Evolutionary conservation across 1,140 invertebrate genomes (phyloP), one percentile per base, ranked within the genome.

Genomic region (Onthophagus taurus): DNA sequence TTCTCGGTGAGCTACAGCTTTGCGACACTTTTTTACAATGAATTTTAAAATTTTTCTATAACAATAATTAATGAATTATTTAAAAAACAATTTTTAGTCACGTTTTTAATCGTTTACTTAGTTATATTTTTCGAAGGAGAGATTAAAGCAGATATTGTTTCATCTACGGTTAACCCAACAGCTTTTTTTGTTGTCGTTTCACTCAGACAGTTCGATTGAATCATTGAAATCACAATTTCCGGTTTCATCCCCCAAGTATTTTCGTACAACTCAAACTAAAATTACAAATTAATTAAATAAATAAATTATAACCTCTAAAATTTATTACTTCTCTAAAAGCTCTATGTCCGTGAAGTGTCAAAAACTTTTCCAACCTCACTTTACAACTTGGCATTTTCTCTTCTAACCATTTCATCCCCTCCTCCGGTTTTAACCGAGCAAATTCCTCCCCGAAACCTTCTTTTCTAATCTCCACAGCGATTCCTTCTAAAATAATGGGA

Each of bases 331-430:
- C 87, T 63, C 77, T 75, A 19, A 83, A 65, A 49, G 76, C 74
- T 49, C 85, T 71, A 61, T 89, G 81, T 1, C 84, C 85, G 55
- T 88, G 81, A 46, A 70, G 65, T n/a, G 73, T 50, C n/a, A 88
- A 60, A 55, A 89, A 85, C 3, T 63, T 48, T 2, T 68, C 49
- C 19, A 83, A 72, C 31, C 72, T 57, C 11, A 59, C 45, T 31
- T 72, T 64, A 4, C 74, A 64, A 42, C 66, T 45, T 3, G 72
- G 68, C 24, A 68, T 67, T 54, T 80, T 69, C 1, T 53, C 53
- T 50, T 72, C 55, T 2, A 86, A 55, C 78, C 78, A 85, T 11
- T 66, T 34, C 12, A 76, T 37, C 9, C 72, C 77, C 1, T 68
- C 59, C 36, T 75, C 61, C 0, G 71, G 57, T 2, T 74, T 52